phyloP scores from a whole-genome alignment of 1,140 invertebrate genomes.

The Popillia japonica region DNA sequence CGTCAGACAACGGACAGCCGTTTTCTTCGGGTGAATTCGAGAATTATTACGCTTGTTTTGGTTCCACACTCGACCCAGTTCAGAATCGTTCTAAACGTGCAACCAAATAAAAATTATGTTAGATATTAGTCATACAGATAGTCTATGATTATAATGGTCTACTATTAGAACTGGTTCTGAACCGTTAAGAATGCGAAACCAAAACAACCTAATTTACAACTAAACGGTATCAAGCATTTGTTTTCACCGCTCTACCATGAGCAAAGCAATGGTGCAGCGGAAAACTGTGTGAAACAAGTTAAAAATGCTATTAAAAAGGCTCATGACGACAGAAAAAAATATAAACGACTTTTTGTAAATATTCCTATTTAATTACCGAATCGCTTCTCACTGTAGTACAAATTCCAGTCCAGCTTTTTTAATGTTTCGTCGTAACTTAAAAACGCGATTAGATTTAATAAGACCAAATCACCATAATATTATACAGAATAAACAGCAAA shows the following conservation, averaged over 20 bases:
- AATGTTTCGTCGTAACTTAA: slow-evolving; percentile 40
- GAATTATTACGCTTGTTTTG: too few species aligned
- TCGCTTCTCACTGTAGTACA: neutral
- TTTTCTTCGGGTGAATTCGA: neutral
- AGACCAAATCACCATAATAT: too few species aligned
- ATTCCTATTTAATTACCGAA: neutral
- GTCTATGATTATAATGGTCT: too few species aligned
- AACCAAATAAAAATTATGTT: too few species aligned
- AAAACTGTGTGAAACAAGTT: neutral
- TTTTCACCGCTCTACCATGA: neutral
- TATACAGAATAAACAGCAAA: too few species aligned
- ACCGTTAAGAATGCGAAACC: too few species aligned
- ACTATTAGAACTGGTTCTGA: too few species aligned
- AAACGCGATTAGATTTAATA: too few species aligned
- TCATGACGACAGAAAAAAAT: neutral
- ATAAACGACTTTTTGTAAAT: neutral
- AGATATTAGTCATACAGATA: too few species aligned
- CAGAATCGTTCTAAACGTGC: too few species aligned
- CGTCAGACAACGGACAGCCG: neutral
- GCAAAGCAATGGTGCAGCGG: slow-evolving; percentile 1
- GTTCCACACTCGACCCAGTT: too few species aligned
- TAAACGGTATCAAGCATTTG: neutral
- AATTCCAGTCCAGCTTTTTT: neutral
- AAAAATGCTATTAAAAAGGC: slow-evolving; percentile 7
- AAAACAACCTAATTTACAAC: too few species aligned